Conservation (phyloP, 2,113 vertebrate genomes). For the Osmerus eperlanus region DNA sequence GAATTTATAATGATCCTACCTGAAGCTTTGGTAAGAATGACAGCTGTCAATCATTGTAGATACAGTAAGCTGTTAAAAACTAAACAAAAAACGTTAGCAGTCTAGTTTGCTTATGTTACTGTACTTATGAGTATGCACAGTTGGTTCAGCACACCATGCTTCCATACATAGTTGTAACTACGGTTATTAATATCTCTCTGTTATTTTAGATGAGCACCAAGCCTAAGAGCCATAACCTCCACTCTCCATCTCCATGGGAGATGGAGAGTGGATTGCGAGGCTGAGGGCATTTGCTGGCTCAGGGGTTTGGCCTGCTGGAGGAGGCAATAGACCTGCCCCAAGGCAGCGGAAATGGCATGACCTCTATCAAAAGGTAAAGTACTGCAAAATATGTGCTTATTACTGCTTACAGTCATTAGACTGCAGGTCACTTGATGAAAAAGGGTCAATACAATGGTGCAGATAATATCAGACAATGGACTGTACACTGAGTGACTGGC, state of each 20-base stretch:
- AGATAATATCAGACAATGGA: slow-evolving; percentile 7
- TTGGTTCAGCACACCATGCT: slow-evolving; percentile 2
- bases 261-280: slow-evolving; percentile 8
- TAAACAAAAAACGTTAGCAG: background rate
- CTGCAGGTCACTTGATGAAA: slow-evolving; percentile 10
- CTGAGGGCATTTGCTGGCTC: slow-evolving; percentile 19
- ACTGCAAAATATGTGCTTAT: background rate
- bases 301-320: slow-evolving; percentile 14
- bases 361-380: slow-evolving; percentile 20
- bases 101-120: slow-evolving; percentile 2
- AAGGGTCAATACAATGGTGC: slow-evolving; percentile 1
- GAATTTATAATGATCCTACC: background rate
- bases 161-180: background rate
- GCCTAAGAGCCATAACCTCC: slow-evolving; percentile 7
- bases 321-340: slow-evolving; percentile 16
- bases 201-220: slow-evolving; percentile 12
- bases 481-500: background rate
- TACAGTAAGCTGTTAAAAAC: background rate
- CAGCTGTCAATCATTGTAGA: background rate
- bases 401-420: background rate
- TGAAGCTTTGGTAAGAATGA: background rate
- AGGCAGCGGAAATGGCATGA: slow-evolving; percentile 15
- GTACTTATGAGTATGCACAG: background rate
- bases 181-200: background rate
- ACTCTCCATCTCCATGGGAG: background rate